Evolutionary conservation across 1,140 invertebrate genomes (phyloP).

Genomic region (Ridgeia piscesae): DNA sequence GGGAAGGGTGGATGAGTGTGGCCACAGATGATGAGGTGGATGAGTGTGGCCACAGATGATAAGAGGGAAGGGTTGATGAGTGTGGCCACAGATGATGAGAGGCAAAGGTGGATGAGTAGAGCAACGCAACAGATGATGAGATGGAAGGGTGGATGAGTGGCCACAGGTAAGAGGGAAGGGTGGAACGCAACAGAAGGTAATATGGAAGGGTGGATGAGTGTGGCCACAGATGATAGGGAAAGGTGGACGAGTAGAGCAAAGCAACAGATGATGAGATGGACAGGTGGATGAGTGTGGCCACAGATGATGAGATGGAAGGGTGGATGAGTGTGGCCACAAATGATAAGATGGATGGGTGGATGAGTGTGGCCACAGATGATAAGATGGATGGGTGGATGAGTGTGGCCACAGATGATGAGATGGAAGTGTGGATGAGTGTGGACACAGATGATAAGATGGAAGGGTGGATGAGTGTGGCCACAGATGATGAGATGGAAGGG

Average conservation of each 20-base stretch:
- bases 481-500: conserved; percentile 18
- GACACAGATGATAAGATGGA: too few species aligned
- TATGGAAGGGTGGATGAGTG: too few species aligned
- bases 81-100: too few species aligned
- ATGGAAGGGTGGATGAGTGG: too few species aligned
- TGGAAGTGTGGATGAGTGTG: too few species aligned
- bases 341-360: too few species aligned
- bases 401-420: conserved; percentile 20
- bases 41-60: not conserved
- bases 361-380: conserved; percentile 66
- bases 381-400: conserved; percentile 80
- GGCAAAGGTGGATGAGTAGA: too few species aligned
- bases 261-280: conserved; percentile 83
- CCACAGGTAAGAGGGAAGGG: conserved; percentile 21
- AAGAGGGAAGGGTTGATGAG: too few species aligned
- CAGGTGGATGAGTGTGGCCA: too few species aligned
- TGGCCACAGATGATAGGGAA: conserved; percentile 22
- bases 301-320: conserved; percentile 18
- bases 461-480: too few species aligned
- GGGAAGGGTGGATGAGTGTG: not conserved
- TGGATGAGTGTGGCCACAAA: too few species aligned
- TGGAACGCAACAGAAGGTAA: conserved; percentile 22
- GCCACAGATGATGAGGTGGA: not conserved
- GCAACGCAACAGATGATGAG: conserved; percentile 21
- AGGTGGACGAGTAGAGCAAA: too few species aligned